Conservation (phyloP, 2,113 vertebrate species). For the Osmerus eperlanus region DNA sequence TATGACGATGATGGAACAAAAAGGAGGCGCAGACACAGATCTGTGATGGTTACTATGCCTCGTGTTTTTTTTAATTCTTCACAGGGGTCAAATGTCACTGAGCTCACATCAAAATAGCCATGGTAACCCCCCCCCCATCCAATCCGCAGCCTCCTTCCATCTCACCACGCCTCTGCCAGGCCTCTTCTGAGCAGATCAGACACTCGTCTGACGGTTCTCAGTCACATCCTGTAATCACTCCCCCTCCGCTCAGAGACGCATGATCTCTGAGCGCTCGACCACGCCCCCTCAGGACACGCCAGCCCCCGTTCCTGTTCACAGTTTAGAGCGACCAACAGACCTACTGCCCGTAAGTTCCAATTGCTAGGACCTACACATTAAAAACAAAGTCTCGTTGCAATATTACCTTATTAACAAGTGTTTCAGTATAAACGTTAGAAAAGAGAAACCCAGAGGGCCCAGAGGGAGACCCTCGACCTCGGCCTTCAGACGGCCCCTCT, state of each 20-base stretch:
- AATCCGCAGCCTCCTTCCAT: background rate
- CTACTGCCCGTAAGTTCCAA: slow-evolving; percentile 21
- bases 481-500: slow-evolving; percentile 43
- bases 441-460: slow-evolving; percentile 53
- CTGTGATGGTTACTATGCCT: slow-evolving; percentile 40
- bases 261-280: background rate
- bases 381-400: slow-evolving; percentile 31
- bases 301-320: background rate
- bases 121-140: background rate
- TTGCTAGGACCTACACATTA: slow-evolving; percentile 46
- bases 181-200: slow-evolving; percentile 24
- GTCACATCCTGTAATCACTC: slow-evolving; percentile 23
- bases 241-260: background rate
- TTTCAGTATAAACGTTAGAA: slow-evolving; percentile 61
- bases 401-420: slow-evolving; percentile 27
- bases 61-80: slow-evolving; percentile 44
- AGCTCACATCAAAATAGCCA: slow-evolving; percentile 46
- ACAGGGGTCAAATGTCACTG: slow-evolving; percentile 56
- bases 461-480: slow-evolving; percentile 51
- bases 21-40: slow-evolving; percentile 33
- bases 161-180: slow-evolving; percentile 13
- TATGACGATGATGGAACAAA: slow-evolving; percentile 40
- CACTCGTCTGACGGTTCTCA: slow-evolving; percentile 19
- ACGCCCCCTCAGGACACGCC: slow-evolving; percentile 1
- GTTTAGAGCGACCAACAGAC: background rate